Base-by-base conservation (phyloP, 2,113 vertebrate species). In the Corvus hawaiiensis region DNA sequence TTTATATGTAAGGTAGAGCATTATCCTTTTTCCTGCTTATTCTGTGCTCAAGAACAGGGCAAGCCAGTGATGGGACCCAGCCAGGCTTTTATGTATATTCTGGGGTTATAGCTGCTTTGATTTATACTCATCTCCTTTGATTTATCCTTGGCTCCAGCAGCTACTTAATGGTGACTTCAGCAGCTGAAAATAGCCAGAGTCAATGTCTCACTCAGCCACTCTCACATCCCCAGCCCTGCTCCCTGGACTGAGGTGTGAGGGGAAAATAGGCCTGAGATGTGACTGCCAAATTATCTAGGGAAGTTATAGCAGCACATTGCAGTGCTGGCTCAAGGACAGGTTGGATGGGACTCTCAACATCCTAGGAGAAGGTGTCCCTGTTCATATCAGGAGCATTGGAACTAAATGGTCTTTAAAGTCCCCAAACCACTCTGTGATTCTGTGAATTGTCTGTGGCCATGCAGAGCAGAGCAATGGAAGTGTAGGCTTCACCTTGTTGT, bases 141-240 rank as follows among this genome's bases (percentile, higher is more conserved):
- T 92, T 87, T 94, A 78, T 55, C 32, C 64, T 81, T 95, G 90
- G 69, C 85, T 96, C 69, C 52, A 52, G 52, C 32, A 68, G 69
- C 61, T 73, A 46, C 81, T 86, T 84, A 72, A 44, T 44, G 69
- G 83, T 95, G 95, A 96, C 75, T 92, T 96, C 96, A 96, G 83
- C 69, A 68, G 62, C 90, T 96, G 88, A 92, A 94, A 94, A 94
- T 90, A 95, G 83, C 61, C 49, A n/a, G n/a, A 81, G 52, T 27
- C 18, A 4, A 64, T 91, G 46, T 49, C 63, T 90, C 67, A 23
- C 52, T 73, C 51, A 48, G 67, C 27, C 72, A n/a, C 84, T 52
- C 44, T 79, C 24, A 10, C 3, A 4, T 76, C 35, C 71, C n/a
- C 52, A 76, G 55, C 59, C 37, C 19, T 79, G 49, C 39, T 66